phyloP scores from a whole-genome alignment of 1,140 invertebrate genomes.

The Saccostrea glomerata region DNA sequence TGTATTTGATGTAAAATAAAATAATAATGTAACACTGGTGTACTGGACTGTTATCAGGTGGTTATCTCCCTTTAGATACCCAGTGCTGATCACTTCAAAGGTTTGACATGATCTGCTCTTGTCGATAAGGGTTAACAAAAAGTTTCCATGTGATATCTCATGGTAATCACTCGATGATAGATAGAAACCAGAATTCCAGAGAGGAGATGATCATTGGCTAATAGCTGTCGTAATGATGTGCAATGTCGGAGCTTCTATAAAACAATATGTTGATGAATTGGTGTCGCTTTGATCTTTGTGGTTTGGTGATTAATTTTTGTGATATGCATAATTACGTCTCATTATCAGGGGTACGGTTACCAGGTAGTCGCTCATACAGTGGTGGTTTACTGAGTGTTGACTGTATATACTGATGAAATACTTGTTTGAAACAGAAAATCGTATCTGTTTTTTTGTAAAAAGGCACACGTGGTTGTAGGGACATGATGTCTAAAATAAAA shows the following conservation, averaged over 20 bases:
- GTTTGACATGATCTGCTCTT: slow-evolving; percentile 3
- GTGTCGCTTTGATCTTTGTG: not conserved
- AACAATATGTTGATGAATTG: not conserved
- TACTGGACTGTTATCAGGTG: not conserved
- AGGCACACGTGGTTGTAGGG: no score
- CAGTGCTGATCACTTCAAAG: slow-evolving; percentile 13
- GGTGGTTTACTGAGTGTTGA: no score
- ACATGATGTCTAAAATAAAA: no score
- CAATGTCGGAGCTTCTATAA: not conserved
- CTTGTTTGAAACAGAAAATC: no score
- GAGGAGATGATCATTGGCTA: not conserved
- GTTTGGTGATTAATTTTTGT: not conserved
- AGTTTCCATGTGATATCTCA: not conserved
- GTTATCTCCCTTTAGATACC: not conserved
- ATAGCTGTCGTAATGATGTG: not conserved
- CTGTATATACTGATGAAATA: not conserved
- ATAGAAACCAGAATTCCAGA: not conserved
- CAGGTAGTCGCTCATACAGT: not conserved
- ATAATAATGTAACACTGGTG: not conserved
- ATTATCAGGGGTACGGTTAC: not conserved
- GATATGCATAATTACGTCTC: not conserved
- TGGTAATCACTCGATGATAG: not conserved
- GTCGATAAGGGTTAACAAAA: slow-evolving; percentile 30
- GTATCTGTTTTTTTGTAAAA: no score
- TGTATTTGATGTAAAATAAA: not conserved